Evolutionary conservation across 2,797 vertebrate species (phyloP).

Genomic region (Anableps anableps): DNA sequence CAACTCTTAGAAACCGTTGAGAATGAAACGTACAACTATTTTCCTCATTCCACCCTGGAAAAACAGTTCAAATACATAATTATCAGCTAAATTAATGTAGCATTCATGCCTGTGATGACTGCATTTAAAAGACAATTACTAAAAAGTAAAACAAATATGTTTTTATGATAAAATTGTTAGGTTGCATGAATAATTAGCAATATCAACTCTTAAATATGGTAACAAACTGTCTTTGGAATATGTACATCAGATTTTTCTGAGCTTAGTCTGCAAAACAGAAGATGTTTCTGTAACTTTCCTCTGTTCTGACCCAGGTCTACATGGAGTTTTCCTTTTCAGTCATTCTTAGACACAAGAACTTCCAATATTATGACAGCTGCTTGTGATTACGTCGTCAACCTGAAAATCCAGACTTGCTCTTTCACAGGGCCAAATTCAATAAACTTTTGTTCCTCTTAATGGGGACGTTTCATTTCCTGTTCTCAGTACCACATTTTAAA

Average conservation of each 20-base stretch:
- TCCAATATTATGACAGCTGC: constrained; percentile 39
- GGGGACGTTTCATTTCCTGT: constrained; percentile 48
- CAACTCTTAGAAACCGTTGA: background rate
- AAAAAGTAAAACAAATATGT: background rate
- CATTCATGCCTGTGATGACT: background rate
- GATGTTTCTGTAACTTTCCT: constrained; percentile 45
- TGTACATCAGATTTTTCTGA: background rate
- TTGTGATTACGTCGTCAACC: constrained; percentile 5
- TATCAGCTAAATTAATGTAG: background rate
- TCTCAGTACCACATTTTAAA: background rate
- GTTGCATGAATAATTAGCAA: background rate
- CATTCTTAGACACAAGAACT: background rate
- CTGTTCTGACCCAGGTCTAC: background rate
- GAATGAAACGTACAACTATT: background rate
- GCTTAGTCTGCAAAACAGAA: background rate
- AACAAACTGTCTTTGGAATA: background rate
- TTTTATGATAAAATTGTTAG: background rate
- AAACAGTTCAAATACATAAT: background rate
- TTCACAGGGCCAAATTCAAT: constrained; percentile 7
- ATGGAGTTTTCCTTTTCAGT: constrained; percentile 26
- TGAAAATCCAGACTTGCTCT: constrained; percentile 63
- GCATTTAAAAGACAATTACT: background rate
- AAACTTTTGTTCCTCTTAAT: constrained; percentile 38
- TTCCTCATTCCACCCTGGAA: background rate
- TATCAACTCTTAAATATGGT: background rate